These are phyloP conservation scores for Acromyrmex charruanus DNA, from an alignment of 1,140 invertebrate species.

Conservation along the genomic window DNA sequence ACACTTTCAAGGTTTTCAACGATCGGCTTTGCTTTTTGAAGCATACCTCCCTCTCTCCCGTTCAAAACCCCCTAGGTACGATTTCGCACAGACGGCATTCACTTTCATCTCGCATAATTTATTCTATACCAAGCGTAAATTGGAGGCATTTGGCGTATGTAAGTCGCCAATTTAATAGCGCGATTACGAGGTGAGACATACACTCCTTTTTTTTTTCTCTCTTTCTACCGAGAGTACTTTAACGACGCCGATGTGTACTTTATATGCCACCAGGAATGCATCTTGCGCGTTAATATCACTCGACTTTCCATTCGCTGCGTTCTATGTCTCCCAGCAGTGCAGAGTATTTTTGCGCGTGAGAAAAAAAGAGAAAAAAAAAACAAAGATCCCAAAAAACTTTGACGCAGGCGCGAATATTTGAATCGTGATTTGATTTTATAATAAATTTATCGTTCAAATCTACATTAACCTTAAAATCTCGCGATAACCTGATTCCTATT, in stretches of 20 bases:
- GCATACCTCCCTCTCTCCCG: neutral
- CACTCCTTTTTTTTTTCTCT: neutral
- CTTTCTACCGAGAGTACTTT: neutral
- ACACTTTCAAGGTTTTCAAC: slow-evolving; percentile 65
- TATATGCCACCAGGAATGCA: slow-evolving; percentile 41
- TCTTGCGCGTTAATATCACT: slow-evolving; percentile 35
- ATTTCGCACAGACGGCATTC: slow-evolving; percentile 41
- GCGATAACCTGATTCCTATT: neutral
- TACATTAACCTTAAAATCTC: neutral
- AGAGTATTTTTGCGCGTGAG: neutral
- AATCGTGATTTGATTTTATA: neutral
- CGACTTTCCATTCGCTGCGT: slow-evolving; percentile 44
- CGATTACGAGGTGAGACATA: slow-evolving; percentile 49
- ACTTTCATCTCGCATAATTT: slow-evolving; percentile 73
- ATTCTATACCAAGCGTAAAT: slow-evolving; percentile 59
- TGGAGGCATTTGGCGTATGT: slow-evolving; percentile 52
- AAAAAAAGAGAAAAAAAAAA: neutral
- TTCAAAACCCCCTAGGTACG: neutral
- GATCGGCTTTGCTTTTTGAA: slow-evolving; percentile 59
- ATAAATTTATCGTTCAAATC: slow-evolving; percentile 23
- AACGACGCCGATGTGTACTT: slow-evolving; percentile 34
- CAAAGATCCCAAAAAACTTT: neutral
- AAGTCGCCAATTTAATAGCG: slow-evolving; percentile 65
- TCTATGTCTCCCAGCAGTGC: neutral
- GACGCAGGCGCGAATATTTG: neutral